A percentile compares a stretch with the other conserved stretches of the same genome.
Conservation (phyloP, 2,797 vertebrate genomes). For the Intellagama lesueurii region DNA sequence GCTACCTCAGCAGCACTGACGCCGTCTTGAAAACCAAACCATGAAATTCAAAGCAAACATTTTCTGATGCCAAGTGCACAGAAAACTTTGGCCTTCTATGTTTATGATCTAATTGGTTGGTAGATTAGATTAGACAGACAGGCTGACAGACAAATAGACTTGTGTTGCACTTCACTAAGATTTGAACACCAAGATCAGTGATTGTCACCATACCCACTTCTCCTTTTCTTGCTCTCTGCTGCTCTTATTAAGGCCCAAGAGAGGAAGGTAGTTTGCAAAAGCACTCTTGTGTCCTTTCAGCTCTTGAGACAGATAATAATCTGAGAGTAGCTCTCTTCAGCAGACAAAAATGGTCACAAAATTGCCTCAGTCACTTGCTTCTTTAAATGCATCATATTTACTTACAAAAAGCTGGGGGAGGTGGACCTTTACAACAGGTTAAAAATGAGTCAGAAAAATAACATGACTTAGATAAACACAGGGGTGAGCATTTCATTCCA, state of each 20-base stretch:
- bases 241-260: constrained; percentile 36
- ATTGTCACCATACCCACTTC: not conserved
- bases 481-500: not conserved
- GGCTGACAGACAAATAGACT: constrained; percentile 32
- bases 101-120: constrained; percentile 31
- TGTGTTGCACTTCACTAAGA: not conserved
- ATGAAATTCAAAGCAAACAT: constrained; percentile 16
- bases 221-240: constrained; percentile 4
- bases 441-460: not conserved
- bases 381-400: constrained; percentile 39
- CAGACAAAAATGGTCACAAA: constrained; percentile 37
- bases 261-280: constrained; percentile 31
- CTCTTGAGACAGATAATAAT: constrained; percentile 37
- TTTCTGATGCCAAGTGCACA: not conserved
- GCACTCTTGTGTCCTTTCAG: constrained; percentile 31
- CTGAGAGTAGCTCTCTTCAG: constrained; percentile 35
- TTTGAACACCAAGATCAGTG: not conserved
- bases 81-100: constrained; percentile 3
- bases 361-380: constrained; percentile 32
- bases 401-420: constrained; percentile 3
- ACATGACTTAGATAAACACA: not conserved
- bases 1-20: not conserved
- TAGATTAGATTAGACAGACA: constrained; percentile 29
- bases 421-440: not conserved
- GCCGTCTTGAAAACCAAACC: constrained; percentile 12